A percentile compares a stretch with the other conserved stretches of the same genome.
Conservation (phyloP, 2,797 vertebrate species). For the Xenopus petersii region DNA sequence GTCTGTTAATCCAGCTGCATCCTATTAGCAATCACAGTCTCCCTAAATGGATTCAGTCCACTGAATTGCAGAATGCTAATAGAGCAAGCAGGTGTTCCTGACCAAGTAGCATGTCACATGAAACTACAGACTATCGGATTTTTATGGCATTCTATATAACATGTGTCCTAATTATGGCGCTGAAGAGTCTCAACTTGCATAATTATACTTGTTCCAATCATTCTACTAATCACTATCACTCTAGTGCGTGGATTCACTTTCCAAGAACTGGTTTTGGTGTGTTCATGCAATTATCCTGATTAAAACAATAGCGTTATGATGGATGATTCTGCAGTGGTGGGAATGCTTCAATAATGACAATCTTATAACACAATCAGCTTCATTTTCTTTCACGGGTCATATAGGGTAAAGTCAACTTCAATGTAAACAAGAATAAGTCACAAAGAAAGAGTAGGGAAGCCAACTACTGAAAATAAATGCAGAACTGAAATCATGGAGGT, state of each 20-base stretch:
- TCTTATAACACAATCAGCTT: too few species aligned
- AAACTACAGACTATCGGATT: not conserved
- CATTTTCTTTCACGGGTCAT: too few species aligned
- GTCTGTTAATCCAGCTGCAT: not conserved
- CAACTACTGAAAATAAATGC: too few species aligned
- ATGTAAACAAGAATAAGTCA: too few species aligned
- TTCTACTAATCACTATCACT: too few species aligned
- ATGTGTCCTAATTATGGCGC: not conserved
- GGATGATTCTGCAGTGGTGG: too few species aligned
- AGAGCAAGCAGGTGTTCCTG: slow-evolving; percentile 4
- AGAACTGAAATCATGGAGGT: too few species aligned
- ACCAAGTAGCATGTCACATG: not conserved
- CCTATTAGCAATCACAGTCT: slow-evolving; percentile 2
- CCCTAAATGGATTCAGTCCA: not conserved
- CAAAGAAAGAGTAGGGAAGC: too few species aligned
- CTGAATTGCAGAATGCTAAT: not conserved
- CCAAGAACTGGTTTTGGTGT: too few species aligned
- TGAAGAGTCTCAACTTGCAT: not conserved
- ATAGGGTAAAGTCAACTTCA: too few species aligned
- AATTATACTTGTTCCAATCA: not conserved
- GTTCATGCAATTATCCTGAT: not conserved
- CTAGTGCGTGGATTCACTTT: too few species aligned
- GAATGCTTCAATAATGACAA: too few species aligned
- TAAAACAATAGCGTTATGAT: not conserved
- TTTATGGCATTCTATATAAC: not conserved